phyloP scores from a whole-genome alignment of 2,797 vertebrate genomes.

The Ispidina lecontei region DNA sequence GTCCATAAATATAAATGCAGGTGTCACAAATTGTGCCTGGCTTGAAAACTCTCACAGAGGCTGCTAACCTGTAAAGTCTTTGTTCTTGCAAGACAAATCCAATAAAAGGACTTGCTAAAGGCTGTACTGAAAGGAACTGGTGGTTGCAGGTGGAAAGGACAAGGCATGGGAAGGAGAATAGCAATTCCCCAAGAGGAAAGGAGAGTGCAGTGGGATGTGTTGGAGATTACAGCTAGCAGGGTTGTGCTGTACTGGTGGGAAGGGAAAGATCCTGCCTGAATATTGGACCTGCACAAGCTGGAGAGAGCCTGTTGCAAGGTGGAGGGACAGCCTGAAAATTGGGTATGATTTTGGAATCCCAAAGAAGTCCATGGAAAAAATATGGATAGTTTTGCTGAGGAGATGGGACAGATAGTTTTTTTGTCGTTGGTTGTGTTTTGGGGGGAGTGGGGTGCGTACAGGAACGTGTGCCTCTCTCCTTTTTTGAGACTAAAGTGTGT shows the following conservation, averaged over 20 bases:
- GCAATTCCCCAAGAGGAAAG: not conserved
- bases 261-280: not conserved
- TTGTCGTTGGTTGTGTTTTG: not conserved
- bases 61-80: not conserved
- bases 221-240: not conserved
- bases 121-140: not conserved
- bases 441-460: not conserved
- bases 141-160: not conserved
- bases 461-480: accelerated
- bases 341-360: not conserved
- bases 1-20: not conserved
- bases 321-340: not conserved
- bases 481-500: not conserved
- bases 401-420: not conserved
- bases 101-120: not conserved
- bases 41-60: not conserved
- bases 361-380: not conserved
- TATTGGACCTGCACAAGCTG: not conserved
- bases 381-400: not conserved
- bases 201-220: not conserved
- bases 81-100: not conserved
- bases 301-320: not conserved
- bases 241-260: not conserved
- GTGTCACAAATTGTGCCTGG: not conserved
- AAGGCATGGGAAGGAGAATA: not conserved